Conservation (phyloP, 2,113 vertebrate genomes). For the Planiliza haematocheilus region DNA sequence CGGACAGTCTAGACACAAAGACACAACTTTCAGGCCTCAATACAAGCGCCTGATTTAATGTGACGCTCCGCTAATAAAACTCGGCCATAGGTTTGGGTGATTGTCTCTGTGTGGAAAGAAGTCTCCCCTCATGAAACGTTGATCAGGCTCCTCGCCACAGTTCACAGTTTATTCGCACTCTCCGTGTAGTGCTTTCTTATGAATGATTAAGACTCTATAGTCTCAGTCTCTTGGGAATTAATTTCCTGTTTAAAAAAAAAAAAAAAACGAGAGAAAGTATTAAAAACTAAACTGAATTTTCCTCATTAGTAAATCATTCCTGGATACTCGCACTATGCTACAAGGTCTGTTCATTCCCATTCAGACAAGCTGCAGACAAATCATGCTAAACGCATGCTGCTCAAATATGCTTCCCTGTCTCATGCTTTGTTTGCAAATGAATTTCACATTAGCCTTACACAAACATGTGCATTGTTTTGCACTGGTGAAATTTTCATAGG, state of each 20-base stretch:
- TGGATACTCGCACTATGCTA: conserved; percentile 8
- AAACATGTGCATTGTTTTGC: conserved; percentile 56
- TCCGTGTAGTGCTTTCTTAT: conserved; percentile 60
- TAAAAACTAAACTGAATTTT: conserved; percentile 52
- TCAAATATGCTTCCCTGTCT: conserved; percentile 35
- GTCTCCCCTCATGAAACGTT: conserved; percentile 66
- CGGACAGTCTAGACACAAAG: conserved; percentile 11
- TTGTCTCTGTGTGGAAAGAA: conserved; percentile 72
- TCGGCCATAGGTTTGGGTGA: conserved; percentile 36
- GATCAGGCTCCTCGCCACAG: conserved; percentile 70
- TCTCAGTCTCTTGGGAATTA: conserved; percentile 79
- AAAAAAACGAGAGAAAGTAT: conserved; percentile 69
- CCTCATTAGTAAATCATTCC: conserved; percentile 34
- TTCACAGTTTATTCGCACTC: conserved; percentile 74
- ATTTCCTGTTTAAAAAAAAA: conserved; percentile 81
- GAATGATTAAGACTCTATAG: conserved; percentile 64
- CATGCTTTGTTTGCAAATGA: conserved; percentile 51
- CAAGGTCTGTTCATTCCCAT: conserved; percentile 45
- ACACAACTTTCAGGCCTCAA: conserved; percentile 17
- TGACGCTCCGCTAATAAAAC: neutral
- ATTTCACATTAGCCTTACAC: neutral
- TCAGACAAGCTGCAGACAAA: conserved; percentile 57
- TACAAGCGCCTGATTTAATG: conserved; percentile 4
- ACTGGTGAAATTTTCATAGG: conserved; percentile 81
- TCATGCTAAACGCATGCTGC: conserved; percentile 75